phyloP scores from a whole-genome alignment of 2,113 vertebrate species.

The Eulacestoma nigropectus region DNA sequence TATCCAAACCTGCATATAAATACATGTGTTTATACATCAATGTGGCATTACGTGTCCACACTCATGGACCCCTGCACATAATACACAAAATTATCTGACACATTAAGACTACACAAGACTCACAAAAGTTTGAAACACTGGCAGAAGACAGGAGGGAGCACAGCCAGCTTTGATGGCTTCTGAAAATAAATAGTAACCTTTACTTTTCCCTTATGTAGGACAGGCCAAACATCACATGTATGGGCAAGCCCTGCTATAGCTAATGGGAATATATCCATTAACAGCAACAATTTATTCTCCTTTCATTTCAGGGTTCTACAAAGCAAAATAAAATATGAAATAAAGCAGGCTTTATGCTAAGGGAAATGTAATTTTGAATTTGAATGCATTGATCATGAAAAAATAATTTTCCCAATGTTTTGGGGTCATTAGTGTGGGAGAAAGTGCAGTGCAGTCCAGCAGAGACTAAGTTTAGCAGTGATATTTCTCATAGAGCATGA shows the following conservation, averaged over 20 bases:
- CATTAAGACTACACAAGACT: neutral
- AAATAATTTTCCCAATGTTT: neutral
- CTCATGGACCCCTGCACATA: rapidly evolving
- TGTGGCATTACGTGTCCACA: neutral
- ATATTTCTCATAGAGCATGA: neutral
- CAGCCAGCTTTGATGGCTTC: neutral
- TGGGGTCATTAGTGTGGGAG: neutral
- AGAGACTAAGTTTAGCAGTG: neutral
- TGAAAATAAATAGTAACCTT: neutral
- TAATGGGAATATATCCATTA: neutral
- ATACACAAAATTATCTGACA: neutral
- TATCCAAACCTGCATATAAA: neutral
- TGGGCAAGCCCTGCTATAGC: neutral
- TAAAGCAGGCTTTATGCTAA: neutral
- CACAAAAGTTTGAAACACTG: neutral
- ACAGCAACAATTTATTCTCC: neutral
- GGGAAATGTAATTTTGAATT: neutral
- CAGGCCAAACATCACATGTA: neutral
- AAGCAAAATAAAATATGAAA: neutral
- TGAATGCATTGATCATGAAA: neutral
- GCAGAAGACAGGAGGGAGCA: neutral
- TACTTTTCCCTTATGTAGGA: neutral
- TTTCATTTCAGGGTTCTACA: neutral
- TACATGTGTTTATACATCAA: neutral
- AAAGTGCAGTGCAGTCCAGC: neutral